phyloP scores from a whole-genome alignment of 1,140 invertebrate species.

The Nephila pilipes region DNA sequence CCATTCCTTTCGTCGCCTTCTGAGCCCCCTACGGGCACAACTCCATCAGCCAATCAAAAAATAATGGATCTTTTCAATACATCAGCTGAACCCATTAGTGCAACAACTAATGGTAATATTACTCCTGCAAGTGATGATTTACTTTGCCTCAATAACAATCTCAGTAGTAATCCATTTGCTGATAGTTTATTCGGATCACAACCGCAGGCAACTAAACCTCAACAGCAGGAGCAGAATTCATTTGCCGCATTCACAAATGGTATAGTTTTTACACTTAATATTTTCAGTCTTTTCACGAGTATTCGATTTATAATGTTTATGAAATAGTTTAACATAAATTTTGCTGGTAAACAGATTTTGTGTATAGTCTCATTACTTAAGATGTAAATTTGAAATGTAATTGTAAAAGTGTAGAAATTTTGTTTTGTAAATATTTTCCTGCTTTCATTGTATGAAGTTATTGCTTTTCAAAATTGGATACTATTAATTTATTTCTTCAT shows the following conservation, averaged over 20 bases:
- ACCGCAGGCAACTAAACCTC: slow-evolving; percentile 31
- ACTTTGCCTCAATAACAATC: slow-evolving; percentile 88
- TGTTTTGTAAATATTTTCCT: no score
- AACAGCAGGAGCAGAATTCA: slow-evolving; percentile 51
- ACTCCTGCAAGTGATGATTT: slow-evolving; percentile 88
- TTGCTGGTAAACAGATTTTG: no score
- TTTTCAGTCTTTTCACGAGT: no score
- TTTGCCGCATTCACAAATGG: slow-evolving; percentile 76
- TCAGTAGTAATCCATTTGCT: slow-evolving; percentile 89
- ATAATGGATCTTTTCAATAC: slow-evolving; percentile 80
- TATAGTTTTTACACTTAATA: slow-evolving; percentile 30
- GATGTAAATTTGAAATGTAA: no score
- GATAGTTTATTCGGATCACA: slow-evolving; percentile 87
- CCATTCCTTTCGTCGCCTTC: slow-evolving; percentile 88
- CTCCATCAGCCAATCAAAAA: slow-evolving; percentile 64
- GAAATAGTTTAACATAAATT: no score
- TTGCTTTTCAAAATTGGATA: no score
- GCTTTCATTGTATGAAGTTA: no score
- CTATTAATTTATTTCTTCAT: no score
- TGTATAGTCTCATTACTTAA: no score
- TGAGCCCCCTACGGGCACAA: slow-evolving; percentile 75
- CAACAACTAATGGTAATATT: slow-evolving; percentile 71
- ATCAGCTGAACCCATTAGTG: neutral
- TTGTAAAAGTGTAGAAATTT: no score
- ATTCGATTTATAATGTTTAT: no score